Percentiles rank a stretch among this genome's conserved stretches.
These are phyloP conservation scores for Melanotaenia parkinsoni DNA, from an alignment of 2,797 vertebrate species.

Conservation along the genomic window DNA sequence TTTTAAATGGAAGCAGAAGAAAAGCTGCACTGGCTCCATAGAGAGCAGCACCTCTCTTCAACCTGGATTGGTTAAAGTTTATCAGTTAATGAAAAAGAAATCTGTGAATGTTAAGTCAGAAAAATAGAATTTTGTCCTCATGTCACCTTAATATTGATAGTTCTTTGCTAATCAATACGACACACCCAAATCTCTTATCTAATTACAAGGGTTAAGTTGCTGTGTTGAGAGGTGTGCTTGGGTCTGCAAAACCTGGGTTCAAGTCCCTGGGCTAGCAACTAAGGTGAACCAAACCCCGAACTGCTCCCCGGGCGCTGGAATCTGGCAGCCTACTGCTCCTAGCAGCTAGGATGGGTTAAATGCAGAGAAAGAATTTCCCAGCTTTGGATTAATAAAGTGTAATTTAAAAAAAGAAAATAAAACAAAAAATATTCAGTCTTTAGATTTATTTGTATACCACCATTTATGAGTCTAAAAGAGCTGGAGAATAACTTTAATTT, in stretches of 20 bases:
- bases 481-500: neutral
- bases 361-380: too few relatives aligned
- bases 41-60: neutral
- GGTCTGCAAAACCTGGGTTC: too few relatives aligned
- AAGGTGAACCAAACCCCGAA: too few relatives aligned
- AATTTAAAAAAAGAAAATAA: slow-evolving; percentile 8
- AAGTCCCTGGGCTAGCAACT: too few relatives aligned
- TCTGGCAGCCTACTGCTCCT: too few relatives aligned
- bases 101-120: neutral
- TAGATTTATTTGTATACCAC: neutral
- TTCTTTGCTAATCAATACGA: neutral
- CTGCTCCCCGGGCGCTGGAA: too few relatives aligned
- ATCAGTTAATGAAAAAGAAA: neutral
- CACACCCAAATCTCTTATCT: neutral
- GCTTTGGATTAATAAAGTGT: too few relatives aligned
- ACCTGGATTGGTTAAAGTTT: neutral
- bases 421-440: slow-evolving; percentile 4
- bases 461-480: too few relatives aligned
- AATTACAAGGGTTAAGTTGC: slow-evolving; percentile 10
- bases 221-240: neutral
- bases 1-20: too few relatives aligned
- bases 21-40: too few relatives aligned
- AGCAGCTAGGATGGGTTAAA: too few relatives aligned
- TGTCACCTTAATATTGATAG: slow-evolving; percentile 7
- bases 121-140: neutral